Evolutionary conservation across 2,888 invertebrate species (phyloP), one percentile per base, ranked within the genome.

Genomic region (Aporophyla lueneburgensis): DNA sequence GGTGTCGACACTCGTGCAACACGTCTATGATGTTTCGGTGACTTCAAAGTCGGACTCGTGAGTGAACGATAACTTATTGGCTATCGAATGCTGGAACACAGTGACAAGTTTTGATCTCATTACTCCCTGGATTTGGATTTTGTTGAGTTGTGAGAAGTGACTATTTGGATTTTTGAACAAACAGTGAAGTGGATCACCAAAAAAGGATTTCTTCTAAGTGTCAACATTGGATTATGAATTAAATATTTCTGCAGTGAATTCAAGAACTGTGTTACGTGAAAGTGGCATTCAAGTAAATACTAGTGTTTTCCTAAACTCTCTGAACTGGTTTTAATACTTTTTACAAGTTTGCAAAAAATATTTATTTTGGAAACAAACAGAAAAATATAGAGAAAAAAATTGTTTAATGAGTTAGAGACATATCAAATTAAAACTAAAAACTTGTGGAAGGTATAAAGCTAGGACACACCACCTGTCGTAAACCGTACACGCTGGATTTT

Each of bases 21-120:
- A 96, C 96, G 96, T 95, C 95, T 95, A 94, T 95, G 93, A 96
- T 96, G 95, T 95, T 95, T 95, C 95, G 95, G 94, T 95, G 94
- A 95, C 94, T 94, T 95, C 93, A 94, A 96, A 96, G 94, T 95
- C 93, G 93, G 93, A 95, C 92, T 94, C 93, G 95, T 95, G 96
- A 93, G 94, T 97, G 94, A 88, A 86, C 83, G 88, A 95, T 94
- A 96, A 95, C 91, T 96, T 96, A 93, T 93, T 95, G 96, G 95
- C 96, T 96, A 96, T 97, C 97, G 97, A 97, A 97, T 97, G 97
- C 97, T 97, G 97, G 97, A 97, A 97, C 97, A 97, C 97, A 97
- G 97, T 97, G 97, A 97, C 96, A 97, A 97, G 96, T 97, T 97
- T 94, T 90, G 90, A 93, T 92, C 91, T 92, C 91, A 89, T 86